Base-by-base conservation (phyloP, 2,797 vertebrate genomes). In the Taenioides sp. region DNA sequence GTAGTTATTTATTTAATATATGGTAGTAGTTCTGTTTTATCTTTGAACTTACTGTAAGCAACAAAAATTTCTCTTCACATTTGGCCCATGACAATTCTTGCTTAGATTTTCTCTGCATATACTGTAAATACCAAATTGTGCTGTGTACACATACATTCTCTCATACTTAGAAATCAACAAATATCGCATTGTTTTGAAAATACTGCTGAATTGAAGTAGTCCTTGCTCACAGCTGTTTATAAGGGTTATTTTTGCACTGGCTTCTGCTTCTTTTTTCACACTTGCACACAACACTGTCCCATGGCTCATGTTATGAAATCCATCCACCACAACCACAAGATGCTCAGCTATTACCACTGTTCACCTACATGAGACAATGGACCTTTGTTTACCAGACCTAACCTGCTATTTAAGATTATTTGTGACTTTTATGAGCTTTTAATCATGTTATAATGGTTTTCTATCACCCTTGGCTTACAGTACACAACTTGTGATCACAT, bases 301-400 rank as follows among this genome's bases (percentile, higher is more conserved):
- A 47, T 80, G 81, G 64, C 73, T 0, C 65, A 47, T 60, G 66
- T 84, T 82, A 68, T 66, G 60, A 84, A 79, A 83, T 74, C 6
- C 11, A 66, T 71, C 25, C 47, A 12, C 16, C 47, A 14, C 16
- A 65, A 73, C 72, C 79, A 72, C 70, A 81, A 84, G 65, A 82
- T 73, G 67, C 49, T 79, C 62, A 73, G 59, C 60, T 61, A 49
- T 34, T 31, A 65, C 60, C 55, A 23, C 54, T 18, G 69, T 75
- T 72, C 61, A 65, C 23, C 67, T 47, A 65, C 74, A 63, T 47
- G 69, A 28, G 50, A 62, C 65, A 57, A 7, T 57, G 70, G 47
- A 34, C 65, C n/a, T 1, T 57, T 77, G 55, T 78, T 73, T 60
- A 31, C 10, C 40, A 22, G 43, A 59, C 64, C 47, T 50, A n/a